Evolutionary conservation across 2,888 invertebrate species (phyloP).

Genomic region (Dolomedes plantarius): DNA sequence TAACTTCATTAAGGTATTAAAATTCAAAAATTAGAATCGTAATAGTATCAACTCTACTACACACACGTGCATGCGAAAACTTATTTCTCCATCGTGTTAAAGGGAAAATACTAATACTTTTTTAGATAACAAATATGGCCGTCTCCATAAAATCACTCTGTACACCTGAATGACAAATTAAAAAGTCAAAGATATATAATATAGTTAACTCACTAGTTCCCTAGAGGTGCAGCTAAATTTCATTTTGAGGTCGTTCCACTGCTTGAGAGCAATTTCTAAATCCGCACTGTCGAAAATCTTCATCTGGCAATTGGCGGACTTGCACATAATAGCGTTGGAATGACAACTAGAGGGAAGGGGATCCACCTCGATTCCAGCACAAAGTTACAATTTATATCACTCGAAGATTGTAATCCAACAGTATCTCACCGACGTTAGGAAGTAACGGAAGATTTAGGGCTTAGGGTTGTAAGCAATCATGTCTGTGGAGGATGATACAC

Average conservation of each 20-base stretch:
- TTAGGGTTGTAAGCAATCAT: neutral
- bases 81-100: no score
- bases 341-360: conserved; percentile 19
- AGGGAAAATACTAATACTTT: no score
- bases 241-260: conserved; percentile 67
- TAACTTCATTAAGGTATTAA: no score
- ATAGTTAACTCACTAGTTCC: conserved; percentile 48
- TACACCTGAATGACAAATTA: no score
- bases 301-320: conserved; percentile 65
- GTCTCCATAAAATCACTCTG: no score
- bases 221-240: conserved; percentile 60
- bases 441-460: neutral
- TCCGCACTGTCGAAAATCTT: conserved; percentile 66
- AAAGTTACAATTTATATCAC: neutral
- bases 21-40: no score
- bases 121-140: no score
- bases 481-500: neutral
- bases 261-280: conserved; percentile 67
- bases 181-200: no score
- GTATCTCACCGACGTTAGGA: no score
- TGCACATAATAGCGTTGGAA: conserved; percentile 56
- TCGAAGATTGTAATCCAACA: no score
- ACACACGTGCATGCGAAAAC: no score
- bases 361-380: conserved; percentile 27
- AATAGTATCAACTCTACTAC: no score